Base-by-base conservation (phyloP, 1,140 invertebrate species). In the Pseudachorutes palmiensis region DNA sequence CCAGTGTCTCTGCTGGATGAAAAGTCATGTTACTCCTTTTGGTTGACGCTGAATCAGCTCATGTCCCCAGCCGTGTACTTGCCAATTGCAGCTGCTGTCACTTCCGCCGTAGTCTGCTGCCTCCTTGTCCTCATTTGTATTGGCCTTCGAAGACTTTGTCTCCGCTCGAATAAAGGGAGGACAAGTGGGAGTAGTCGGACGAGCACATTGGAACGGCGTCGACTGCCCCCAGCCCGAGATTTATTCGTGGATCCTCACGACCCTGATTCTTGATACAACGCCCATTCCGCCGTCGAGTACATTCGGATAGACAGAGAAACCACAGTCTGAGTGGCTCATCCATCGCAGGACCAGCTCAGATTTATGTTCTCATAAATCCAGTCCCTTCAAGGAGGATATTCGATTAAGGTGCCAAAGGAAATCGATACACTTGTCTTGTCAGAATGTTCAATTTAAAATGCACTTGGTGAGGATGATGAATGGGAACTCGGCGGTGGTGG, bases 231-330 rank as follows among this genome's bases (percentile, higher is more conserved):
- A 67, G 81, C 81, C 41, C 82, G 85, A 75, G 82, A 84, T 60
- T 78, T 84, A 65, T 80, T 84, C 72, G 81, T 83, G 71, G 84
- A 82, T 74, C 81, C 82, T 1, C 75, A 76, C 48, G 75, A 75
- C 61, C 77, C 78, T 16, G 79, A 80, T 76, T 91, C 89, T 85
- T 90, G 89, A 86, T 88, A 89, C 74, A 85, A 73, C 66, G 65
- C 87, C 79, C 87, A 88, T 79, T 89, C 87, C 82, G 51, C 24
- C 51, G 89, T 92, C 82, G 89, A 92, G 77, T 91, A 88, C 77
- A 91, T 91, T 76, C 88, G 90, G 80, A 88, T 91, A 78, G 89
- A 92, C 81, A 86, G 88, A 76, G 89, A 91, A 80, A 91, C 89
- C 74, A 91, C 89, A 70, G 89, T 91, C 81, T 91, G 28, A 66